Evolutionary conservation across 2,797 vertebrate genomes (phyloP), one percentile per base, ranked within the genome.

Genomic region (Pogoniulus pusillus): DNA sequence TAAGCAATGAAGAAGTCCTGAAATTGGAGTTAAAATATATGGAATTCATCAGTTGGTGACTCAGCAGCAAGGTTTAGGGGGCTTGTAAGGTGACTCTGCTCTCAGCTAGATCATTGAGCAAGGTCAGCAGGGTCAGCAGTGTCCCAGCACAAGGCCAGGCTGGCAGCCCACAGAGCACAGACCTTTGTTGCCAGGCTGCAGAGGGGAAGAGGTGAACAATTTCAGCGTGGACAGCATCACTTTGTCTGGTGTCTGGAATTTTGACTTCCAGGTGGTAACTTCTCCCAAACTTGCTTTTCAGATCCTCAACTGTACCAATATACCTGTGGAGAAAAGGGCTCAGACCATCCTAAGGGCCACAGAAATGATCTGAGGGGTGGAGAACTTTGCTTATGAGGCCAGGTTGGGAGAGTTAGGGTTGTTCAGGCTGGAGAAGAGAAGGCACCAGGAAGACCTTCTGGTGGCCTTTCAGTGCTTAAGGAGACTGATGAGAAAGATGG

Each of bases 261-360:
- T 98, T 99, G 60, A 99, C 96, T 94, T 99, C 98, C 39, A 99
- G 95, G 59, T 96, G 97, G 96, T 99, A 99, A 26, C 98, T 97
- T 3, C 95, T 97, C 5, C 98, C 98, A 45, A 98, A 98, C 64
- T 98, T 99, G 16, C 96, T 98, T 75, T 98, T 99, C 32, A 99
- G 92, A 22, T 99, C 98, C 51, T 99, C 98, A 77, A 98, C 98
- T 72, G 98, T 98, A 32, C 99, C 98, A 0, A 99, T 98, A 55
- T 98, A 99, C 39, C 99, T 99, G 92, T 26, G 85, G 60, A 16
- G 9, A 13, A 49, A 12, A 27, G 7, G 9, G 18, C 32, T 85
- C 17, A 41, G 4, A 20, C 6, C 54, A 19, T 9, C 26, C 12
- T 0, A 45, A 47, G 39, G 22, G 30, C 30, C 41, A 65, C 15